Evolutionary conservation across 2,113 vertebrate species (phyloP).

Genomic region (Percopsis transmontana): DNA sequence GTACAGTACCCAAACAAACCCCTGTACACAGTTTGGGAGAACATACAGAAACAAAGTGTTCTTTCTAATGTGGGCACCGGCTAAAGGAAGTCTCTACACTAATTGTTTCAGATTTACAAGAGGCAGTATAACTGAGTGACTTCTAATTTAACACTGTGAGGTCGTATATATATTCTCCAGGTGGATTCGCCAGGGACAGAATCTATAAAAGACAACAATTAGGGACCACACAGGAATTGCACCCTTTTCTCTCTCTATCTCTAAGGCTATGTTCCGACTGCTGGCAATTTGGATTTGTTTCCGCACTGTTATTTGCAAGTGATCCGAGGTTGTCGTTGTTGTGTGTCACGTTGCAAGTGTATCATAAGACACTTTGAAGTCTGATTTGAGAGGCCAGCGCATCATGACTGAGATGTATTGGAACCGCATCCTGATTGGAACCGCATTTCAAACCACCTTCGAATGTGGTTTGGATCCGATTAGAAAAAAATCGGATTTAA

Average conservation of each 20-base stretch:
- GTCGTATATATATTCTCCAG: slow-evolving; percentile 32
- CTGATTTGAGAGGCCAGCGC: too few relatives aligned
- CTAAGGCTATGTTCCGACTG: too few relatives aligned
- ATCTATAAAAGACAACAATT: neutral
- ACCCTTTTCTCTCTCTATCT: neutral
- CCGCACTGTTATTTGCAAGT: too few relatives aligned
- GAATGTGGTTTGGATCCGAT: too few relatives aligned
- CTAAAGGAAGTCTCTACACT: slow-evolving; percentile 33
- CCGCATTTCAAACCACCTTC: too few relatives aligned
- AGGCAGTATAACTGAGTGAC: slow-evolving; percentile 43
- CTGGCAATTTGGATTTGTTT: too few relatives aligned
- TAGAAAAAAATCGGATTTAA: too few relatives aligned
- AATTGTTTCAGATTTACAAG: slow-evolving; percentile 59
- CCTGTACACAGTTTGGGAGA: slow-evolving; percentile 16
- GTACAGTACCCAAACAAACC: neutral
- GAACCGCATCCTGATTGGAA: too few relatives aligned
- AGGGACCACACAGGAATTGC: neutral
- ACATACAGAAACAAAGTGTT: slow-evolving; percentile 48
- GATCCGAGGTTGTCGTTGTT: too few relatives aligned
- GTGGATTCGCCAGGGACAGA: slow-evolving; percentile 11
- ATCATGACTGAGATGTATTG: too few relatives aligned
- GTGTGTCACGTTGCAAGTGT: too few relatives aligned
- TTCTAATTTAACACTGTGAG: slow-evolving; percentile 42
- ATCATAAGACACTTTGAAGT: too few relatives aligned
- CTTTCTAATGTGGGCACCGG: slow-evolving; percentile 33